phyloP scores from a whole-genome alignment of 2,888 invertebrate genomes.

The Artemia sinica region DNA sequence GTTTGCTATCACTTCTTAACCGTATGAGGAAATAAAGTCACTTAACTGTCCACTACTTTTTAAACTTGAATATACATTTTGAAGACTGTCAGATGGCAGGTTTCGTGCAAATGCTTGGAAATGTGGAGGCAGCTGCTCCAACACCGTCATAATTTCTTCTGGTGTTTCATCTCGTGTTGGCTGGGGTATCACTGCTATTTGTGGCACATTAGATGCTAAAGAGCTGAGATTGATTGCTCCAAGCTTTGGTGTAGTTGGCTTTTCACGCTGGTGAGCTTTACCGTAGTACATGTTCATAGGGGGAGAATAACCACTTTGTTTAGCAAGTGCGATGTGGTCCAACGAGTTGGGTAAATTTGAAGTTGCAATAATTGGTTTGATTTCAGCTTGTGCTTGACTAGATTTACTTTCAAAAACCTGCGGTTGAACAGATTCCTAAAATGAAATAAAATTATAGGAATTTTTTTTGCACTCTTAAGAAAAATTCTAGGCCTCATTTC shows the following conservation, averaged over 20 bases:
- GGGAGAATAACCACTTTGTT: not conserved
- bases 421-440: no score
- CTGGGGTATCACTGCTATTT: not conserved
- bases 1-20: not conserved
- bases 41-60: not conserved
- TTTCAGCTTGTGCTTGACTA: slow-evolving; percentile 9
- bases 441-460: no score
- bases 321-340: not conserved
- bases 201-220: not conserved
- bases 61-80: not conserved
- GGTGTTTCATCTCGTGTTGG: not conserved
- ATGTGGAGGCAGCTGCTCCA: not conserved
- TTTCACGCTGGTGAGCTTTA: not conserved
- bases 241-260: not conserved
- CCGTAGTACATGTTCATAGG: not conserved
- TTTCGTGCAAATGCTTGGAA: not conserved
- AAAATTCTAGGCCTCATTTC: no score
- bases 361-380: not conserved
- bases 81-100: not conserved
- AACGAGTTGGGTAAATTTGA: not conserved
- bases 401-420: not conserved
- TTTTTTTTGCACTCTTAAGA: no score
- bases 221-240: not conserved
- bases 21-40: not conserved
- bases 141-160: not conserved